A percentile compares a stretch with the other conserved stretches of the same genome.
Conservation (phyloP, 2,113 vertebrate genomes). For the Grus americana region DNA sequence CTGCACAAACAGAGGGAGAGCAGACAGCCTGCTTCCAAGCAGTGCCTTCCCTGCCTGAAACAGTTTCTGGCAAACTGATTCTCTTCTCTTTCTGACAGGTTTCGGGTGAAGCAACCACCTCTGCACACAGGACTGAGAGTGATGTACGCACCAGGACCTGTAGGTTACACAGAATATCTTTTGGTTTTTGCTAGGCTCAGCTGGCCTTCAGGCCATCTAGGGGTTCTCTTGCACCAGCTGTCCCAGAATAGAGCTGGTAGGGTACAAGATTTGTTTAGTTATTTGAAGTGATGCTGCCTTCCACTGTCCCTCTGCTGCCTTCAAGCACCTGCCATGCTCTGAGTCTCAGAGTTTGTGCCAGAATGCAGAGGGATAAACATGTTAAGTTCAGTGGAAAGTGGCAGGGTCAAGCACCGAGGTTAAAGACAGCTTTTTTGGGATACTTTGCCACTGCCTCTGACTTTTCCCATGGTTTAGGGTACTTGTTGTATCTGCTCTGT, state of each 20-base stretch:
- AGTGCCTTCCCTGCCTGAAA: not conserved
- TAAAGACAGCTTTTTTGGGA: not conserved
- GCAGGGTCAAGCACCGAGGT: not conserved
- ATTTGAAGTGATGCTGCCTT: not conserved
- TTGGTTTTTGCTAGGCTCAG: not conserved
- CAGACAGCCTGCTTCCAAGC: not conserved
- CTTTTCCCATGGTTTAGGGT: not conserved
- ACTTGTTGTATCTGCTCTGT: not conserved
- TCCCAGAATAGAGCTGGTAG: not conserved
- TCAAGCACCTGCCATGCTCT: fast-evolving
- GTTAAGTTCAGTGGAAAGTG: not conserved
- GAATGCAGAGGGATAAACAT: not conserved
- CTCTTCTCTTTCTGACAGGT: slow-evolving; percentile 72
- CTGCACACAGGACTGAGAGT: slow-evolving; percentile 82
- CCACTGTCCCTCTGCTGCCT: not conserved
- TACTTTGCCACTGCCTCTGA: not conserved
- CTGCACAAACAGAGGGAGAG: not conserved
- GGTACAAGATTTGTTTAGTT: not conserved
- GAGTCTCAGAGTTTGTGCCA: not conserved
- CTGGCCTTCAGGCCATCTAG: not conserved
- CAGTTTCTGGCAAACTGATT: not conserved
- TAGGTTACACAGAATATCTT: slow-evolving; percentile 64
- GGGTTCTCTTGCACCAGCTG: not conserved
- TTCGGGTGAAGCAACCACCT: slow-evolving; percentile 86
- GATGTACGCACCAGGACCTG: slow-evolving; percentile 82